These are phyloP conservation scores for Drosophila tropicalis DNA, from an alignment of 1,140 invertebrate species.

Conservation along the genomic window DNA sequence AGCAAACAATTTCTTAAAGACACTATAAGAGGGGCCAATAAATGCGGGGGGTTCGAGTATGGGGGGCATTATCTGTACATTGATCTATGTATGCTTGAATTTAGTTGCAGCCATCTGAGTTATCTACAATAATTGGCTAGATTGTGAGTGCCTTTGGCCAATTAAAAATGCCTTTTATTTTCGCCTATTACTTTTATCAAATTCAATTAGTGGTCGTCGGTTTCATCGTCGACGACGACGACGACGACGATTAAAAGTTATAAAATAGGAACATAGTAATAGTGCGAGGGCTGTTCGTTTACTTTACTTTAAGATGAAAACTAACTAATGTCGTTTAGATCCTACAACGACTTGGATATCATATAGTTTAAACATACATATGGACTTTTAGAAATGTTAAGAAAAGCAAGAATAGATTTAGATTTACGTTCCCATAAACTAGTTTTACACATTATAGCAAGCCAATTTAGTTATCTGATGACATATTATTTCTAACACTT, in stretches of 20 bases:
- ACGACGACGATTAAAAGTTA: conserved; percentile 1
- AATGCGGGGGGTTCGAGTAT: neutral
- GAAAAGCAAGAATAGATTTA: too few species aligned
- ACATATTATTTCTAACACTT: too few species aligned
- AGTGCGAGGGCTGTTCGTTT: neutral
- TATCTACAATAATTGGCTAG: conserved; percentile 60
- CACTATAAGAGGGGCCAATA: too few species aligned
- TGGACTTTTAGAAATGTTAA: too few species aligned
- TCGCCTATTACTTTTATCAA: conserved; percentile 57
- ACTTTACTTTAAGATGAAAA: too few species aligned
- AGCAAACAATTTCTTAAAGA: conserved; percentile 26
- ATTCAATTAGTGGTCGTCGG: conserved; percentile 62
- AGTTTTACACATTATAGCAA: too few species aligned
- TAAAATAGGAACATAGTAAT: neutral
- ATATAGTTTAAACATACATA: too few species aligned
- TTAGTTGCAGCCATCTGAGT: conserved; percentile 4
- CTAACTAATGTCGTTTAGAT: too few species aligned
- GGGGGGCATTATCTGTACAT: neutral
- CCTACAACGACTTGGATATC: too few species aligned
- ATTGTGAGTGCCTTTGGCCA: conserved; percentile 50
- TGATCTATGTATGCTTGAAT: neutral
- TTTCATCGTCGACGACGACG: neutral
- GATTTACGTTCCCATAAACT: too few species aligned
- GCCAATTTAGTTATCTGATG: too few species aligned
- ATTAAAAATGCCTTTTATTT: conserved; percentile 47